phyloP scores from a whole-genome alignment of 1,140 invertebrate species.

The Euglossa dilemma region DNA sequence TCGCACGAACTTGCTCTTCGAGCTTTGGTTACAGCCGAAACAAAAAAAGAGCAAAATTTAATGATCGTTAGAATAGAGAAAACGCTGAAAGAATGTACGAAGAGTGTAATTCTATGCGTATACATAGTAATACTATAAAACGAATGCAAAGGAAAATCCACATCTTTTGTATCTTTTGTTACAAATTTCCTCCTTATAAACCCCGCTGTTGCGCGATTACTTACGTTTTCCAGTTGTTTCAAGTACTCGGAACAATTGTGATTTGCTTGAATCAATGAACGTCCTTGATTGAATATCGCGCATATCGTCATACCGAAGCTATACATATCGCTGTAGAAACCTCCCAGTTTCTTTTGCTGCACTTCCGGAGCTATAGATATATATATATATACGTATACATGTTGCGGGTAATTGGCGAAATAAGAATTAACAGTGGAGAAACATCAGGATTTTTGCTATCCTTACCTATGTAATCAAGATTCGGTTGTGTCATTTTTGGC shows the following conservation, averaged over 20 bases:
- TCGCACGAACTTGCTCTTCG: constrained; percentile 89
- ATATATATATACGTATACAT: too few species aligned
- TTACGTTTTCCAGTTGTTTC: constrained; percentile 95
- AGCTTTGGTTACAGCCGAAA: constrained; percentile 83
- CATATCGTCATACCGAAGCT: constrained; percentile 96
- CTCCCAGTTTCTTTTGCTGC: constrained; percentile 91
- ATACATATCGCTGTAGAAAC: constrained; percentile 96
- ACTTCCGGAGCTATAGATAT: constrained; percentile 93
- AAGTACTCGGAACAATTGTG: constrained; percentile 93
- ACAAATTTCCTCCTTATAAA: too few species aligned
- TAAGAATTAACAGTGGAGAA: not conserved
- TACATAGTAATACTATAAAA: not conserved
- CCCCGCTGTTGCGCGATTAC: constrained; percentile 71
- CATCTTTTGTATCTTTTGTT: too few species aligned
- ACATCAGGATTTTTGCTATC: not conserved
- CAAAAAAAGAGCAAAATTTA: not conserved
- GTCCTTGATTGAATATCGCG: constrained; percentile 94
- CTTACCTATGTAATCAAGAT: constrained; percentile 94
- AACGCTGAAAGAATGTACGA: not conserved
- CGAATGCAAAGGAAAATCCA: too few species aligned
- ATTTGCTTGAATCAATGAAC: constrained; percentile 93
- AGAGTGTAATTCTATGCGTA: not conserved
- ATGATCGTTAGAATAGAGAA: not conserved
- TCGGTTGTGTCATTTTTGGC: constrained; percentile 96
- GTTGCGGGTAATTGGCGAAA: not conserved